phyloP scores from a whole-genome alignment of 2,113 vertebrate species.

The Apeltes quadracus region DNA sequence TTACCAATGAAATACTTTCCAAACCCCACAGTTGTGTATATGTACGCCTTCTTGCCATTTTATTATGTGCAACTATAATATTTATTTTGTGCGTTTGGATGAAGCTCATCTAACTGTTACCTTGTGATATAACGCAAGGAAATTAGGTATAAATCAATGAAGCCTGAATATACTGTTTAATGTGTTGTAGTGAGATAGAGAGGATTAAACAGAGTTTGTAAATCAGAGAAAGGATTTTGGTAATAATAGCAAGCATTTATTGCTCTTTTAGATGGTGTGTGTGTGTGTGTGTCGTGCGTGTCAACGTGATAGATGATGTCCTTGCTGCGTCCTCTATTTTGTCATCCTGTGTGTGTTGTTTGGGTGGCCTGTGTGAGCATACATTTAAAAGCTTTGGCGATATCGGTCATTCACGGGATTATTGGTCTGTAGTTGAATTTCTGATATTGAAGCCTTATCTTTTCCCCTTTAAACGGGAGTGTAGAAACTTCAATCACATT shows the following conservation, averaged over 20 bases:
- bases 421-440: constrained; percentile 42
- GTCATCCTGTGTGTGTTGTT: constrained; percentile 32
- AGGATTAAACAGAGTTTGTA: constrained; percentile 28
- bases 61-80: constrained; percentile 3
- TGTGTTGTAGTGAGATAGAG: constrained; percentile 19
- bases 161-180: not conserved
- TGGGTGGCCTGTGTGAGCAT: constrained; percentile 38
- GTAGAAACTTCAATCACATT: constrained; percentile 18
- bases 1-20: constrained; percentile 4
- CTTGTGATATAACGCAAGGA: not conserved
- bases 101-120: not conserved
- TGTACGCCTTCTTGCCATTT: not conserved
- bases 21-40: not conserved
- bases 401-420: constrained; percentile 5
- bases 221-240: constrained; percentile 44
- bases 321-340: constrained; percentile 52
- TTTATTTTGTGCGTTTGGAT: not conserved
- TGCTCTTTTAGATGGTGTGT: constrained; percentile 31
- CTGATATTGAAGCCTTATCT: constrained; percentile 14
- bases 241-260: constrained; percentile 48
- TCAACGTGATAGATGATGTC: constrained; percentile 61
- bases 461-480: constrained; percentile 12
- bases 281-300: constrained; percentile 15
- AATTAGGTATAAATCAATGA: not conserved
- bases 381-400: constrained; percentile 33